phyloP scores from a whole-genome alignment of 2,888 invertebrate genomes.

The Drosophila demipolita region DNA sequence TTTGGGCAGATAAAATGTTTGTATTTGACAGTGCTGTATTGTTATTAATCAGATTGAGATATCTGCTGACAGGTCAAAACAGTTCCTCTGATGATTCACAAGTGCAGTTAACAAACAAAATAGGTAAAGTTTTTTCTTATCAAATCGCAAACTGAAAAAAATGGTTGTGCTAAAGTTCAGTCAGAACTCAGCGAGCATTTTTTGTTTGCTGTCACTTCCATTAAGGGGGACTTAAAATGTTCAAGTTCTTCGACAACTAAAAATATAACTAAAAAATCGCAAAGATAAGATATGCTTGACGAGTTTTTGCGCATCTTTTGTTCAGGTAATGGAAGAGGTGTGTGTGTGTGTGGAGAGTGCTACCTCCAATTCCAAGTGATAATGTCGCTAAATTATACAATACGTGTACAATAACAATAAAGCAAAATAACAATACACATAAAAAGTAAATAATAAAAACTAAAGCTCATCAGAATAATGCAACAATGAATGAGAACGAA shows the following conservation, averaged over 20 bases:
- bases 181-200: not conserved
- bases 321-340: conserved; percentile 13
- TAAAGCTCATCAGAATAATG: conserved; percentile 31
- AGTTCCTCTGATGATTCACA: conserved; percentile 32
- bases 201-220: conserved; percentile 24
- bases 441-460: not conserved
- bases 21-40: conserved; percentile 16
- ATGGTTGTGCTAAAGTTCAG: conserved; percentile 25
- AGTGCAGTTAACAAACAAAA: not conserved
- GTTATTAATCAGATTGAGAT: conserved; percentile 39
- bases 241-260: conserved; percentile 46
- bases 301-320: conserved; percentile 38
- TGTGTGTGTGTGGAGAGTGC: not conserved
- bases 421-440: not conserved
- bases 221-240: conserved; percentile 53
- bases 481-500: conserved; percentile 28
- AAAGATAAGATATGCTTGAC: conserved; percentile 62
- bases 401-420: conserved; percentile 13
- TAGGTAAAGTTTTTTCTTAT: conserved; percentile 22
- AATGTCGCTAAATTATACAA: conserved; percentile 26
- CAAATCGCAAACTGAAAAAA: conserved; percentile 5
- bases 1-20: conserved; percentile 26
- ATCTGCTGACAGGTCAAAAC: conserved; percentile 25
- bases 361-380: conserved; percentile 22
- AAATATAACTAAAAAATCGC: conserved; percentile 26